Evolutionary conservation across 2,797 vertebrate genomes (phyloP).

Genomic region (Podarcis siculus): DNA sequence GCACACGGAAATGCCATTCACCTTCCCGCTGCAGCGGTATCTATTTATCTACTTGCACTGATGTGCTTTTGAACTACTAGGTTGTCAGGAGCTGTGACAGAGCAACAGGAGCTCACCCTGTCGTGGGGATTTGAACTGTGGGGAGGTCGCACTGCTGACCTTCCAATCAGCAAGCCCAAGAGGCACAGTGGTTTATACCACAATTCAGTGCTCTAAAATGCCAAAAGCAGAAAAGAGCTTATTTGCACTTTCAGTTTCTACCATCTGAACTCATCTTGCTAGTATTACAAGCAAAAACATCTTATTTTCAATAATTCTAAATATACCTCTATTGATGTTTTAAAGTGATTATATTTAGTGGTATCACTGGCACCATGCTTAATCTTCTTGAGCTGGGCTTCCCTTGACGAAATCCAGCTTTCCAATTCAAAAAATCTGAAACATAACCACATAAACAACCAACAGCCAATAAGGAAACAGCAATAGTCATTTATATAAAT

Average conservation of each 20-base stretch:
- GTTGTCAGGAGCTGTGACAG: too few relatives aligned
- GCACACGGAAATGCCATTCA: too few relatives aligned
- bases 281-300: not conserved
- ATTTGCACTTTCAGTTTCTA: not conserved
- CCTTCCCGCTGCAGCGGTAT: too few relatives aligned
- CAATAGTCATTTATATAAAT: not conserved
- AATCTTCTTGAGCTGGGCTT: constrained; percentile 86
- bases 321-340: constrained; percentile 82
- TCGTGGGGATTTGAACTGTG: too few relatives aligned
- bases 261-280: not conserved
- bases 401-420: constrained; percentile 90
- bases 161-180: too few relatives aligned
- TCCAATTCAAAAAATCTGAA: constrained; percentile 88
- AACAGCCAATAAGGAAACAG: not conserved
- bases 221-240: not conserved
- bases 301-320: constrained; percentile 14
- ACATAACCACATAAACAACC: constrained; percentile 39
- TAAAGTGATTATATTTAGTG: constrained; percentile 85
- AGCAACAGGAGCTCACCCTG: too few relatives aligned
- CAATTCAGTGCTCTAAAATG: constrained; percentile 2
- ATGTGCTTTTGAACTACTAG: too few relatives aligned
- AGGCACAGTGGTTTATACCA: too few relatives aligned
- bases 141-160: too few relatives aligned
- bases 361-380: constrained; percentile 81
- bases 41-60: too few relatives aligned